Evolutionary conservation across 2,888 invertebrate species (phyloP).

Genomic region (Cinara cedri): DNA sequence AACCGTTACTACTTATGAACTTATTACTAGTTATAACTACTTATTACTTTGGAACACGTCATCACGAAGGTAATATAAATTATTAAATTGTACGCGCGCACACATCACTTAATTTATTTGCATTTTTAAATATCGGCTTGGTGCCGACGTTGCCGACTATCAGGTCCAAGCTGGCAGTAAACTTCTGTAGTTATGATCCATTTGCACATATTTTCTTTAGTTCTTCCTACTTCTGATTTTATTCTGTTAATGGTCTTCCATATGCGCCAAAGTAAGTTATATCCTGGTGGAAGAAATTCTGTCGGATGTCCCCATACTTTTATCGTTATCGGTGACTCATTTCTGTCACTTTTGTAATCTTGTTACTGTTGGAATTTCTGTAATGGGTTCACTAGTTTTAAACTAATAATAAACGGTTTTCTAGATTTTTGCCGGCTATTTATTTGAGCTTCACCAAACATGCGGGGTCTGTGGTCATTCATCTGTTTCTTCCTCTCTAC

Average conservation of each 20-base stretch:
- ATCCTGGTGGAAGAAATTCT: constrained; percentile 14
- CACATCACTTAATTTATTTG: too few relatives aligned
- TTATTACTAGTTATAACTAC: too few relatives aligned
- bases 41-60: too few relatives aligned
- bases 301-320: neutral
- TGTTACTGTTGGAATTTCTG: neutral
- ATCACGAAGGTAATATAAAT: too few relatives aligned
- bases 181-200: neutral
- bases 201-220: constrained; percentile 19
- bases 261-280: neutral
- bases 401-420: constrained; percentile 24
- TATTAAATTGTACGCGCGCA: too few relatives aligned
- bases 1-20: too few relatives aligned
- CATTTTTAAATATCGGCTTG: too few relatives aligned
- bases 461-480: neutral
- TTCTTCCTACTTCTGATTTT: neutral
- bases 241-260: constrained; percentile 24
- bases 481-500: constrained; percentile 2
- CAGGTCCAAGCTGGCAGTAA: neutral
- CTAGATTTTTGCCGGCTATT: neutral
- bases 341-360: neutral
- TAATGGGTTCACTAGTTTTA: constrained; percentile 1
- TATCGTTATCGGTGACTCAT: constrained; percentile 3
- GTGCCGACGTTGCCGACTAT: too few relatives aligned
- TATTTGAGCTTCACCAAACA: constrained; percentile 26